These are phyloP conservation scores for Danio choprae DNA, from an alignment of 2,797 vertebrate species.

Conservation along the genomic window DNA sequence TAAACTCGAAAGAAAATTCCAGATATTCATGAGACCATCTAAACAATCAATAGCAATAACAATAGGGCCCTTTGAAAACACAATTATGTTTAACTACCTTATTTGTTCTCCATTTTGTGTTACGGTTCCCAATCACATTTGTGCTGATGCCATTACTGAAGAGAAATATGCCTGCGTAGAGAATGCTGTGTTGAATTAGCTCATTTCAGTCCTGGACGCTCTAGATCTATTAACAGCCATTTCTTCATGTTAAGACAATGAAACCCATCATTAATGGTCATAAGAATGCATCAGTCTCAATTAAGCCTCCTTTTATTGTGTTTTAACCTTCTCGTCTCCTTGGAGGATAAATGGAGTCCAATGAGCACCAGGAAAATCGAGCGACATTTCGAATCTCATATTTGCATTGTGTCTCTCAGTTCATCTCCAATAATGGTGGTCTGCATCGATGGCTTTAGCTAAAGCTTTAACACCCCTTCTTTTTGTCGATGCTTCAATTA, in stretches of 20 bases:
- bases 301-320: constrained; percentile 30
- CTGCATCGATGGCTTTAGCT: constrained; percentile 12
- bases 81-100: constrained; percentile 30
- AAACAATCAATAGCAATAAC: constrained; percentile 43
- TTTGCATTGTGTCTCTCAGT: constrained; percentile 22
- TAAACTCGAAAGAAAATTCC: not conserved
- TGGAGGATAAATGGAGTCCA: constrained; percentile 25
- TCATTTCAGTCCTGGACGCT: constrained; percentile 38
- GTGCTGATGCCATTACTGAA: constrained; percentile 34
- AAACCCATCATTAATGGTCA: constrained; percentile 17
- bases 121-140: constrained; percentile 33
- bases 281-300: constrained; percentile 31
- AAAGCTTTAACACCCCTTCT: constrained; percentile 26
- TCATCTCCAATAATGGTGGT: constrained; percentile 12
- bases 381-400: constrained; percentile 20
- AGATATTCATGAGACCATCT: constrained; percentile 6
- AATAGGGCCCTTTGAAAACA: not conserved
- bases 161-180: constrained; percentile 28
- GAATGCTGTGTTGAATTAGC: constrained; percentile 34
- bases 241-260: constrained; percentile 16
- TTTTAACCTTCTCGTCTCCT: constrained; percentile 25
- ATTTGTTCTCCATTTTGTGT: constrained; percentile 36
- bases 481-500: constrained; percentile 57
- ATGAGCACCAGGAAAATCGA: not conserved
- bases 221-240: constrained; percentile 28